These are phyloP conservation scores for Camponotus fellah DNA, from an alignment of 2,888 invertebrate species.

Conservation along the genomic window DNA sequence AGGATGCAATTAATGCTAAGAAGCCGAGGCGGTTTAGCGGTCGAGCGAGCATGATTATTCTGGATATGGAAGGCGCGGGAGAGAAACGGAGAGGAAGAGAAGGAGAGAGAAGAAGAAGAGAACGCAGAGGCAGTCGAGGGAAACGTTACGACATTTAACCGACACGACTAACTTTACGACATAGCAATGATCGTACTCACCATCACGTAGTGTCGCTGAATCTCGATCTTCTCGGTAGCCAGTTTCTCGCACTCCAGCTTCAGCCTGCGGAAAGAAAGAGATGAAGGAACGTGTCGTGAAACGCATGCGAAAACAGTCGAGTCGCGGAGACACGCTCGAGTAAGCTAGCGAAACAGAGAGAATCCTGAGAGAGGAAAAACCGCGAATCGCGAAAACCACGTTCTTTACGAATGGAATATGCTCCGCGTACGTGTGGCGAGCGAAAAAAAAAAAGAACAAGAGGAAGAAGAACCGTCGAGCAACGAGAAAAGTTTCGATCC, in stretches of 20 bases:
- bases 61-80: constrained; percentile 69
- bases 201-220: constrained; percentile 96
- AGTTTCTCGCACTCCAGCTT: constrained; percentile 96
- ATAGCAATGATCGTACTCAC: constrained; percentile 87
- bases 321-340: not conserved
- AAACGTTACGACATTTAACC: constrained; percentile 59
- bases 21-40: constrained; percentile 82
- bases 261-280: constrained; percentile 87
- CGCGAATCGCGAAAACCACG: constrained; percentile 20
- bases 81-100: constrained; percentile 22
- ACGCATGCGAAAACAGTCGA: constrained; percentile 36
- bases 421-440: constrained; percentile 41
- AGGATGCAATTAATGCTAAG: constrained; percentile 84
- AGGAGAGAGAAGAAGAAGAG: constrained; percentile 8
- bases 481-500: constrained; percentile 72
- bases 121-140: constrained; percentile 39
- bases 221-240: constrained; percentile 95
- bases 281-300: constrained; percentile 19
- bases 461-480: constrained; percentile 40
- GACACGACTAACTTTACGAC: constrained; percentile 67
- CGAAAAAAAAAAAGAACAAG: constrained; percentile 10
- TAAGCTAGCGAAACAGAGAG: not conserved
- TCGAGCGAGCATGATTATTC: constrained; percentile 81
- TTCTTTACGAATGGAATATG: constrained; percentile 32
- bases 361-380: constrained; percentile 14